Percentiles rank a stretch among this genome's conserved stretches.
These are phyloP conservation scores for Thermophis baileyi DNA, from an alignment of 2,113 vertebrate genomes.

Conservation along the genomic window DNA sequence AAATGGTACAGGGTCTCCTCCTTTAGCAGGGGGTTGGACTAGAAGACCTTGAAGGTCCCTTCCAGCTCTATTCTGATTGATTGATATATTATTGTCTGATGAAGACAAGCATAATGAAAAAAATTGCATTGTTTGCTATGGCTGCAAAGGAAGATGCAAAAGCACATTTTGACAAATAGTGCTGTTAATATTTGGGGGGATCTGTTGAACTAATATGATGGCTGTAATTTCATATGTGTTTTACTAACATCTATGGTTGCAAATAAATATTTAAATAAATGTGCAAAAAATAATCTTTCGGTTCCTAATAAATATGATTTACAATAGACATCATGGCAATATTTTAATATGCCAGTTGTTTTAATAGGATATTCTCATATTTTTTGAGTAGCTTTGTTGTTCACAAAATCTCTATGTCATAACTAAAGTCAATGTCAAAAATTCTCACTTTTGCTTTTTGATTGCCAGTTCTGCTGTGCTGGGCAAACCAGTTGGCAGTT, in stretches of 20 bases:
- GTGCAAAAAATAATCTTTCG: background rate
- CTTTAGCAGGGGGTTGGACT: background rate
- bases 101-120: too few species aligned
- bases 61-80: background rate
- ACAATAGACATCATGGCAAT: background rate
- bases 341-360: background rate
- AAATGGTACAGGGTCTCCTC: background rate
- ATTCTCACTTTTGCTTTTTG: background rate
- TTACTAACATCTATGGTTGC: background rate
- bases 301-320: background rate
- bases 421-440: background rate
- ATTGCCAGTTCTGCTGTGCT: background rate
- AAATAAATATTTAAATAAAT: background rate
- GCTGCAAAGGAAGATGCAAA: too few species aligned
- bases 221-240: background rate
- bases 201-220: background rate
- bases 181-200: too few species aligned
- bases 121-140: too few species aligned
- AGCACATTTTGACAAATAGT: too few species aligned
- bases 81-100: too few species aligned
- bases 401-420: background rate
- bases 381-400: background rate
- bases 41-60: background rate
- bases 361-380: background rate
- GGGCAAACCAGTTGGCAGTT: background rate